These are phyloP conservation scores for Lymantria dispar DNA, from an alignment of 2,888 invertebrate genomes.

Conservation along the genomic window DNA sequence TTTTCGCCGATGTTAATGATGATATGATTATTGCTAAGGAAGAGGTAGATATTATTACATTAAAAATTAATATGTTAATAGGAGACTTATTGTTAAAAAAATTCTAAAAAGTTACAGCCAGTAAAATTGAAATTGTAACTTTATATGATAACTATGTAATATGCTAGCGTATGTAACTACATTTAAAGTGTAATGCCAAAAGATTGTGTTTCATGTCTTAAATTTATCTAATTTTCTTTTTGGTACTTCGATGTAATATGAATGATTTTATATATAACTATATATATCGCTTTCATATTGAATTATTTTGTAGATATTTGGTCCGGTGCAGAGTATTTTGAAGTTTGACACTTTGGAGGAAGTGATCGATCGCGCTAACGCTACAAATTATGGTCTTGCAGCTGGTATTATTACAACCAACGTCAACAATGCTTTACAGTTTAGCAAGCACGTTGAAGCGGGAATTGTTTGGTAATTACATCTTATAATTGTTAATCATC, in stretches of 20 bases:
- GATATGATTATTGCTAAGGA: constrained; percentile 89
- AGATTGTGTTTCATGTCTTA: no score
- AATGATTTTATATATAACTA: no score
- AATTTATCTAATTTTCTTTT: no score
- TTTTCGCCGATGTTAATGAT: constrained; percentile 88
- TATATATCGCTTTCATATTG: not conserved
- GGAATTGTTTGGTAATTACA: constrained; percentile 87
- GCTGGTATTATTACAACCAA: constrained; percentile 92
- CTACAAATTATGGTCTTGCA: constrained; percentile 90
- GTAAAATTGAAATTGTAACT: no score
- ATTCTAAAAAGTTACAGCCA: no score
- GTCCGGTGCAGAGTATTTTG: constrained; percentile 93
- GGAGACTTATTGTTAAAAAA: no score
- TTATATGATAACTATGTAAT: no score
- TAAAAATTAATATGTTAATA: no score
- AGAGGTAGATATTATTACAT: constrained; percentile 76
- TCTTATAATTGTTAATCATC: no score
- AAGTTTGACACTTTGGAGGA: constrained; percentile 91
- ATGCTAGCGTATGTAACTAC: no score
- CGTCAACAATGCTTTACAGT: constrained; percentile 88
- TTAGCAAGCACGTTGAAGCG: constrained; percentile 88
- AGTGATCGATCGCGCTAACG: constrained; percentile 91
- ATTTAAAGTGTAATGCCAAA: no score
- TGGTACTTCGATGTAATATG: no score
- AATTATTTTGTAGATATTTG: constrained; percentile 87